Percentiles rank a stretch among this genome's conserved stretches.
Evolutionary conservation across 2,888 invertebrate genomes (phyloP).

Genomic region (Drosophila diplacantha): DNA sequence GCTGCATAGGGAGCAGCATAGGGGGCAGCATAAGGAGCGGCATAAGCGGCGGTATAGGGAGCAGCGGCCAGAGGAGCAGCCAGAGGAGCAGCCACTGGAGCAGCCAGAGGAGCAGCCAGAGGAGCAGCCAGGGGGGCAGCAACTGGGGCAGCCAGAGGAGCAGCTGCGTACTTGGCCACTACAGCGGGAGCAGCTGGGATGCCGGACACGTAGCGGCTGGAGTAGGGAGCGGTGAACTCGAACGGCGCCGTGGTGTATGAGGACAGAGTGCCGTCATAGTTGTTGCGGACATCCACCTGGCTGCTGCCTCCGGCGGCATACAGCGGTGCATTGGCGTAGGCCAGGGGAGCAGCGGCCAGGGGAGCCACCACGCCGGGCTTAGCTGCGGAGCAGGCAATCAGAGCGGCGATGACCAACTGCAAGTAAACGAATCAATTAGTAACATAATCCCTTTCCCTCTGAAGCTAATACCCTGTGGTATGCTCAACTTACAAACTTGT

Average conservation of each 20-base stretch:
- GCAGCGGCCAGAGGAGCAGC: slow-evolving; percentile 39
- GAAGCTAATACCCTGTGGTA: background rate
- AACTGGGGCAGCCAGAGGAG: slow-evolving; percentile 37
- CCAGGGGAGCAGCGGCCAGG: slow-evolving; percentile 59
- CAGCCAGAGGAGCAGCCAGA: slow-evolving; percentile 26
- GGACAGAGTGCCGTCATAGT: slow-evolving; percentile 72
- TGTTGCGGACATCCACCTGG: slow-evolving; percentile 74
- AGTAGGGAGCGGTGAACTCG: slow-evolving; percentile 66
- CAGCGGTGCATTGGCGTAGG: slow-evolving; percentile 79
- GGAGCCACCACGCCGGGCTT: slow-evolving; percentile 61
- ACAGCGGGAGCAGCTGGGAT: slow-evolving; percentile 63
- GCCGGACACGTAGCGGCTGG: slow-evolving; percentile 73
- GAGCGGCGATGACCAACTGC: slow-evolving; percentile 64
- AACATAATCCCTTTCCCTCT: background rate
- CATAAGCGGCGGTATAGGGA: slow-evolving; percentile 12
- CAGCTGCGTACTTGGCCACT: slow-evolving; percentile 42
- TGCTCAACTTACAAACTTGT: slow-evolving; percentile 69
- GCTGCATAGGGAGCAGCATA: slow-evolving; percentile 21
- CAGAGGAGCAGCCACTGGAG: slow-evolving; percentile 53
- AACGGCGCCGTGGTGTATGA: slow-evolving; percentile 75
- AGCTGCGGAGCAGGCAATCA: slow-evolving; percentile 63
- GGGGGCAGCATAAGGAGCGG: slow-evolving; percentile 31
- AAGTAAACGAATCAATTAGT: background rate
- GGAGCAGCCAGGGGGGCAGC: slow-evolving; percentile 57
- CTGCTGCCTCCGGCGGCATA: slow-evolving; percentile 73